Percentiles rank a stretch among this genome's conserved stretches.
Conservation (phyloP, 2,797 vertebrate genomes). For the Carcharodon carcharias region DNA sequence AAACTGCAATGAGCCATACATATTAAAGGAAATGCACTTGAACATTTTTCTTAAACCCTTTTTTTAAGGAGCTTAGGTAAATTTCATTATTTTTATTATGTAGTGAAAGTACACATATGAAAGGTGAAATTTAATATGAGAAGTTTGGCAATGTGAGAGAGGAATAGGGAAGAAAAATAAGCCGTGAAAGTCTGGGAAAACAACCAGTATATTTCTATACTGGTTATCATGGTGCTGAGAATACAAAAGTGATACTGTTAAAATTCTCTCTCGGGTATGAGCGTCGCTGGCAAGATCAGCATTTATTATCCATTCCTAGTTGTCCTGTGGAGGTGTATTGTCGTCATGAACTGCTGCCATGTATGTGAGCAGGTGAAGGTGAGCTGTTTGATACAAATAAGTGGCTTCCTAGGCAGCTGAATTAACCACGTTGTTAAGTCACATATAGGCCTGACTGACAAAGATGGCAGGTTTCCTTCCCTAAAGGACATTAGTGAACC, state of each 20-base stretch:
- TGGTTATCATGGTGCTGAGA: background rate
- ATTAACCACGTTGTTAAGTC: background rate
- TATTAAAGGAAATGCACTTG: slow-evolving; percentile 3
- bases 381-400: background rate
- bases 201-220: background rate
- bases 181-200: background rate
- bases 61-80: background rate
- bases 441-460: background rate
- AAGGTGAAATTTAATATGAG: background rate
- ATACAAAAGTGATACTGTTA: background rate
- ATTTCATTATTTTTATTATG: background rate
- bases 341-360: background rate
- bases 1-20: background rate
- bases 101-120: background rate
- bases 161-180: background rate
- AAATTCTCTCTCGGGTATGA: background rate
- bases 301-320: background rate
- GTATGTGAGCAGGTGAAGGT: background rate
- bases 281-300: background rate
- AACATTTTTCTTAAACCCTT: slow-evolving; percentile 2
- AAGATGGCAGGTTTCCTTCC: background rate
- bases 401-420: background rate
- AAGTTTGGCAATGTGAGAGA: background rate
- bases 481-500: slow-evolving; percentile 5
- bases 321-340: background rate